Evolutionary conservation across 2,113 vertebrate genomes (phyloP), one percentile per base, ranked within the genome.

Genomic region (Azemiops feae): DNA sequence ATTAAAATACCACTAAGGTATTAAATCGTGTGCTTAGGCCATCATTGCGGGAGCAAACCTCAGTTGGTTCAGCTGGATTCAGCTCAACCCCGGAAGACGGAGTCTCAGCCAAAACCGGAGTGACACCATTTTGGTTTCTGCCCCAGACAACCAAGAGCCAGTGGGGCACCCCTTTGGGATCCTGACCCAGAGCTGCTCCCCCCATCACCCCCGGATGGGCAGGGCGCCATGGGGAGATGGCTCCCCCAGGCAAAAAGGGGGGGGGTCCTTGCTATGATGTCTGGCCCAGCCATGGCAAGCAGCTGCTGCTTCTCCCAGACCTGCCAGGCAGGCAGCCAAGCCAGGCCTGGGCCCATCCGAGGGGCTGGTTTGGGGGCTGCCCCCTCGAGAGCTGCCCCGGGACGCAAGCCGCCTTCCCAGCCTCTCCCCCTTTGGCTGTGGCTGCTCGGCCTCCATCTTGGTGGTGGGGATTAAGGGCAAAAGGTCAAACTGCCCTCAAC

Each of bases 141-240:
- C n/a, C 64, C 64, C 64, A 74, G 14, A 2, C 6, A 6, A 39
- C 5, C n/a, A 3, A 20, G 34, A 74, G 69, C 14, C n/a, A 34
- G 2, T 20, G 69, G n/a, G 69, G 5, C 5, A 5, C 5, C 69
- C 16, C n/a, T 20, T 20, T 39, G 69, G 64, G 69, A 81, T 81
- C 69, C 69, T 39, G 34, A 81, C 18, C 69, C n/a, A 4, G 16
- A 39, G 16, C 6, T 50, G 47, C 47, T 50, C 47, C 6, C 69
- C n/a, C 69, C 16, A 39, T 81, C 0, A 5, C 14, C 16, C 2
- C 1, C 0, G 2, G 18, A 39, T 22, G 18, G 34, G 6, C 34
- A 81, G 34, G 69, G n/a, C 0, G 2, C 34, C 6, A 39, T 7
- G 18, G 16, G 34, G 69, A 81, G 1, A 81, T 39, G 7, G 34